Percentiles rank a stretch among this genome's conserved stretches.
These are phyloP conservation scores for Neopipo cinnamomea DNA, from an alignment of 2,113 vertebrate genomes.

Conservation along the genomic window DNA sequence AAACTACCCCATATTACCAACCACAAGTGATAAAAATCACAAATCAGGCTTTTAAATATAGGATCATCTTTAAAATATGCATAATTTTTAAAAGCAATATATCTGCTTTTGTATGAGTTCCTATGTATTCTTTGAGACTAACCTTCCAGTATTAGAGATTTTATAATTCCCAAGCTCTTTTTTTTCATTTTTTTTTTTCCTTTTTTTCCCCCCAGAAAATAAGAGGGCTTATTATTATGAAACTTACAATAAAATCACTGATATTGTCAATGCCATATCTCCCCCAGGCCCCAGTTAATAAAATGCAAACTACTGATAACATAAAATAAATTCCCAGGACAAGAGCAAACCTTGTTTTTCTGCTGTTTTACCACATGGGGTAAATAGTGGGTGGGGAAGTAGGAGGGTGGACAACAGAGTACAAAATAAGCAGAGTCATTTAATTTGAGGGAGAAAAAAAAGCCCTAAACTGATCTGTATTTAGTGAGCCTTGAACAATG, in stretches of 20 bases:
- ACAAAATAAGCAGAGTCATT: conserved; percentile 40
- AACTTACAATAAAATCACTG: background rate
- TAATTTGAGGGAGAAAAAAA: conserved; percentile 4
- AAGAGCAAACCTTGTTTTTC: background rate
- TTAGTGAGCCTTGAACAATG: conserved; percentile 21
- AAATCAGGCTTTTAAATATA: background rate
- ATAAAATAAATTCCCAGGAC: background rate
- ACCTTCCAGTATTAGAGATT: background rate
- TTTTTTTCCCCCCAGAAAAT: background rate
- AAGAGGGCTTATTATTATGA: background rate
- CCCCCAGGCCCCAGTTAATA: background rate
- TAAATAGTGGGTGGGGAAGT: background rate
- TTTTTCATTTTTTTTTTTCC: background rate
- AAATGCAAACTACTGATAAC: background rate
- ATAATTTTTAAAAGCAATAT: background rate
- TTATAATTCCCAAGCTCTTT: background rate
- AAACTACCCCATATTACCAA: background rate
- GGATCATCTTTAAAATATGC: background rate
- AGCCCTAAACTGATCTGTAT: conserved; percentile 26
- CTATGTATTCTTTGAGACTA: background rate
- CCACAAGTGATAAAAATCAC: background rate
- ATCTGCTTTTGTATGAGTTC: background rate
- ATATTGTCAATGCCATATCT: background rate
- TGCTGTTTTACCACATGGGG: conserved; percentile 1
- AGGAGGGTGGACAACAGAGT: background rate